Evolutionary conservation across 2,888 invertebrate species (phyloP), one percentile per base, ranked within the genome.

Genomic region (Pemphredon lugubris): DNA sequence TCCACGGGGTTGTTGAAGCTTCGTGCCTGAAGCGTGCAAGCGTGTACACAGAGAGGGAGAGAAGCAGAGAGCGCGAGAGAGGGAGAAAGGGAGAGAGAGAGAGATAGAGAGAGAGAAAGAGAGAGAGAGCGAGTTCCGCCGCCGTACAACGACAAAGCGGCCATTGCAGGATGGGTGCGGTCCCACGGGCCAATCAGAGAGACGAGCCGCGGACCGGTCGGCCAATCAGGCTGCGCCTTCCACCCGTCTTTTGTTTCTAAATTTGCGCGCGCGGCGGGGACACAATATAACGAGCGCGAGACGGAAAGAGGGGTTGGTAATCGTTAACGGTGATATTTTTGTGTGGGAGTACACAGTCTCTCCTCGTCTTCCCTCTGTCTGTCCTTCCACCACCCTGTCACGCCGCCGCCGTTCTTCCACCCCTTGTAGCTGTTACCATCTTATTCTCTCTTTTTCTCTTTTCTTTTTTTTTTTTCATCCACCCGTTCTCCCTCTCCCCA

Each of bases 101-200:
- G 48, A 30, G 66, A 58, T 37, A 58, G 75, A 37, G 61, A 40
- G 53, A 55, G 61, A 64, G 79, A 75, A 67, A 53, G 70, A 57
- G 68, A 60, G 69, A 57, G 66, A 54, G 70, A 59, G 61, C 53
- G 63, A 54, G 59, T 40, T 70, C 69, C 60, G 59, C 37, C 71
- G 72, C 48, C 73, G 80, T 81, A 76, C 79, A 82, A 80, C 82
- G 82, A 88, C 88, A 88, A 89, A 88, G 89, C 89, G 89, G 89
- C 89, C 89, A 89, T 89, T 89, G 89, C 89, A 87, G 88, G 89
- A 87, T 89, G 88, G 89, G 89, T 88, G 89, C 88, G 88, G 89
- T 88, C 86, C 87, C 82, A 81, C 83, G 83, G 82, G 89, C 89
- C 89, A 89, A 89, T 89, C 87, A 89, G 87, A 84, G 85, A 83